Percentiles rank a stretch among this genome's conserved stretches.
phyloP scores from a whole-genome alignment of 2,113 vertebrate species.

The Xiphophorus hellerii region DNA sequence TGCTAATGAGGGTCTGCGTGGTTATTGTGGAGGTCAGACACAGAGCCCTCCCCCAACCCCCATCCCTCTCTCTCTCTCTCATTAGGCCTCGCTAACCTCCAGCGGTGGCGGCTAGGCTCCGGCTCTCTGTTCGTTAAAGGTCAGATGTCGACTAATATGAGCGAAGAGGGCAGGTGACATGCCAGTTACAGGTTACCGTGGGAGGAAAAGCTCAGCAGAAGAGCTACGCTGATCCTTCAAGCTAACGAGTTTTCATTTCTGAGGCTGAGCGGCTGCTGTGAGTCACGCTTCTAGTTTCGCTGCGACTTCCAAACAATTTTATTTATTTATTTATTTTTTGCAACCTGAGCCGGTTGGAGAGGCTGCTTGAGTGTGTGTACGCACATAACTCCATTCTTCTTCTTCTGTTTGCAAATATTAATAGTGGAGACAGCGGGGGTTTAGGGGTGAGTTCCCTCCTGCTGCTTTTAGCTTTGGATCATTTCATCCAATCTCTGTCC shows the following conservation, averaged over 20 bases:
- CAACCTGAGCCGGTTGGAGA: too few relatives aligned
- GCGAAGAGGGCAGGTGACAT: conserved; percentile 13
- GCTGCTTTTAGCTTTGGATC: conserved; percentile 41
- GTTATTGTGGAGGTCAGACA: conserved; percentile 47
- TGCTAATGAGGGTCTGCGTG: conserved; percentile 61
- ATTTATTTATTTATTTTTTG: background rate
- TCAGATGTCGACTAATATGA: conserved; percentile 57
- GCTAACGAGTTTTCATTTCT: background rate
- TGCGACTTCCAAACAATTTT: background rate
- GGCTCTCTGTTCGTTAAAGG: conserved; percentile 65
- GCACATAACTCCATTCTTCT: background rate
- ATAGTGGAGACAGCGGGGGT: conserved; percentile 37
- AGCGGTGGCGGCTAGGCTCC: conserved; percentile 13
- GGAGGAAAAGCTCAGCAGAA: background rate
- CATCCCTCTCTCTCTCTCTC: conserved; percentile 15
- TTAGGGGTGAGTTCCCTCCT: conserved; percentile 13
- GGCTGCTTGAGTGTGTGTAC: background rate
- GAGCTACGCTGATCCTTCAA: background rate
- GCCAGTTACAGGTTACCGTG: conserved; percentile 26
- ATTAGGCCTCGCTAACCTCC: conserved; percentile 55
- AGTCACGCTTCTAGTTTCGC: too few relatives aligned
- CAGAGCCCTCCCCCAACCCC: conserved; percentile 7
- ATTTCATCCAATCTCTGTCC: conserved; percentile 65
- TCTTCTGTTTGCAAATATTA: conserved; percentile 50
- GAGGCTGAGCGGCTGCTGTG: background rate